Evolutionary conservation across 2,113 vertebrate species (phyloP).

Genomic region (Cairina moschata): DNA sequence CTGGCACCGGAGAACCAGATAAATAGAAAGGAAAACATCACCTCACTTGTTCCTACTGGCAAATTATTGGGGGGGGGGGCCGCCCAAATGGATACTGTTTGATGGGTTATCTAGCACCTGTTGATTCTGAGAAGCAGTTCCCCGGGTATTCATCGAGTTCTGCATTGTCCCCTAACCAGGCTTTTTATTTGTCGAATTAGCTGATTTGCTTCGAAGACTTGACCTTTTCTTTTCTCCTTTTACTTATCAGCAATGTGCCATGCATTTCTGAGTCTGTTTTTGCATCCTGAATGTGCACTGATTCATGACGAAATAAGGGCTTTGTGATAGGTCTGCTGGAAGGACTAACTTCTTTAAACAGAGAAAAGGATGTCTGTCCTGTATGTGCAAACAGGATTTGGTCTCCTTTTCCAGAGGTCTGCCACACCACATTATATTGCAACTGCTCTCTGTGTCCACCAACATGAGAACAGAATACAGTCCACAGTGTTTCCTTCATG

Average conservation of each 20-base stretch:
- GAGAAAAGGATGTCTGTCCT: background rate
- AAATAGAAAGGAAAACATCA: constrained; percentile 84
- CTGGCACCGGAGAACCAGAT: constrained; percentile 82
- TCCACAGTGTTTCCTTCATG: background rate
- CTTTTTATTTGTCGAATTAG: constrained; percentile 74
- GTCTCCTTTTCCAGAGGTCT: background rate
- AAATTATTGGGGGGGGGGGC: constrained; percentile 65
- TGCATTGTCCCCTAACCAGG: constrained; percentile 29
- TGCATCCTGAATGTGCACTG: constrained; percentile 79
- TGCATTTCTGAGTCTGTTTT: constrained; percentile 81
- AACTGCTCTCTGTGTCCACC: background rate
- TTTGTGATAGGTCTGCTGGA: background rate
- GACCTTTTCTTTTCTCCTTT: constrained; percentile 85
- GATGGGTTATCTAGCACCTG: constrained; percentile 81
- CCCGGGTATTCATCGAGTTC: constrained; percentile 39
- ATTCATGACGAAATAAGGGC: constrained; percentile 3
- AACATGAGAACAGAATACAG: background rate
- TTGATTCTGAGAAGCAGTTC: constrained; percentile 47
- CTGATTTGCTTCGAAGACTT: constrained; percentile 65
- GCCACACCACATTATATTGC: background rate
- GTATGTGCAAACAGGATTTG: background rate
- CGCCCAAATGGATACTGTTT: constrained; percentile 79
- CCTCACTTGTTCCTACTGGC: constrained; percentile 81
- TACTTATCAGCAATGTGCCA: constrained; percentile 82
- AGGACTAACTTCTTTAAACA: background rate